A percentile compares a stretch with the other conserved stretches of the same genome.
phyloP scores from a whole-genome alignment of 2,888 invertebrate species.

The Drosophila birchii region DNA sequence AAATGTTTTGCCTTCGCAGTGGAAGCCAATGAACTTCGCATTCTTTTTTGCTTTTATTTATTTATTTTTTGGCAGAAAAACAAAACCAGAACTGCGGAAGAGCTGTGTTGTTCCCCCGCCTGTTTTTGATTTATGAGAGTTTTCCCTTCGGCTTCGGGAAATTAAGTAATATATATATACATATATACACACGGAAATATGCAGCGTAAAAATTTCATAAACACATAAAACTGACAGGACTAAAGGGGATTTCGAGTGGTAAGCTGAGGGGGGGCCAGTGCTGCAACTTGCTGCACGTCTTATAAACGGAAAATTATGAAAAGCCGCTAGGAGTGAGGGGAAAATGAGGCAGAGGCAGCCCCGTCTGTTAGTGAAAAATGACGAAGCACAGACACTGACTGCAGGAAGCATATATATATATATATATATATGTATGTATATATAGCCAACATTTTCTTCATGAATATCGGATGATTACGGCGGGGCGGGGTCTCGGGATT shows the following conservation, averaged over 20 bases:
- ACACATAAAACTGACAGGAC: constrained; percentile 75
- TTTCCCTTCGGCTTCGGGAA: constrained; percentile 58
- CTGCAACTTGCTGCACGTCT: constrained; percentile 76
- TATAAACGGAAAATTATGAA: constrained; percentile 76
- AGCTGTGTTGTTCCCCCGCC: constrained; percentile 52
- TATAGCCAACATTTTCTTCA: constrained; percentile 60
- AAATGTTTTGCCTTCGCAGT: constrained; percentile 53
- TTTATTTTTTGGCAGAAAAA: constrained; percentile 27
- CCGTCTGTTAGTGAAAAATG: constrained; percentile 72
- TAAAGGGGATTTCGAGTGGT: constrained; percentile 34
- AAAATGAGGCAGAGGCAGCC: constrained; percentile 9
- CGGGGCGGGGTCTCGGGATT: constrained; percentile 2
- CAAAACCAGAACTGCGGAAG: constrained; percentile 12
- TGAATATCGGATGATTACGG: constrained; percentile 72
- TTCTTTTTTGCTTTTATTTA: neutral
- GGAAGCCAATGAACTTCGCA: constrained; percentile 70
- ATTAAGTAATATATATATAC: constrained; percentile 59
- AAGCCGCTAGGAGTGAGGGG: constrained; percentile 48
- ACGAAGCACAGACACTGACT: constrained; percentile 63
- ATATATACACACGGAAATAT: constrained; percentile 70
- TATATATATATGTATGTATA: constrained; percentile 33
- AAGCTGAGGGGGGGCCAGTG: constrained; percentile 47
- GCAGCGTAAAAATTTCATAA: constrained; percentile 78
- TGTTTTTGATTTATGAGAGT: constrained; percentile 75
- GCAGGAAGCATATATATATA: constrained; percentile 55